A percentile compares a stretch with the other conserved stretches of the same genome.
Evolutionary conservation across 92 coral and sea anemone species (phyloP).

Genomic region (Parazoanthus atlanticus): DNA sequence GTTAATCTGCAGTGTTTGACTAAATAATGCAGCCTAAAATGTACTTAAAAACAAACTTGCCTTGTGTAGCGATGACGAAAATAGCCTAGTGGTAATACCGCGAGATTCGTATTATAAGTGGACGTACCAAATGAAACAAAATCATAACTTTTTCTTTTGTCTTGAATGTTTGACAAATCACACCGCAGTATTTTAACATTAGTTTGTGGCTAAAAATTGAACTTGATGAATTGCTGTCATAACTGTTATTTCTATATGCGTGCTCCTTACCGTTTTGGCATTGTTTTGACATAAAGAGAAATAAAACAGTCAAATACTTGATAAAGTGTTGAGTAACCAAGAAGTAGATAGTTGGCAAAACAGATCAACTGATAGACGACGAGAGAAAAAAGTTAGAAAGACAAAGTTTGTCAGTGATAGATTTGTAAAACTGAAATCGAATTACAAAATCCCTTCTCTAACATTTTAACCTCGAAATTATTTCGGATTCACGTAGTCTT

Average conservation of each 20-base stretch:
- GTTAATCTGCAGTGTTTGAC: not conserved
- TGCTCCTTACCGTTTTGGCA: not conserved
- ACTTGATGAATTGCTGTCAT: not conserved
- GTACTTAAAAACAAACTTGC: not conserved
- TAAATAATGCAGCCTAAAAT: not conserved
- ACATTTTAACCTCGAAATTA: not conserved
- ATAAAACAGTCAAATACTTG: not conserved
- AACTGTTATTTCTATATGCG: not conserved
- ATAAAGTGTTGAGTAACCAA: too few species aligned
- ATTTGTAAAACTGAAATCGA: too few species aligned
- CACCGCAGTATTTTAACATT: not conserved
- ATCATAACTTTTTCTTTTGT: not conserved
- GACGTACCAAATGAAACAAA: not conserved
- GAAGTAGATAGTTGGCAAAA: not conserved
- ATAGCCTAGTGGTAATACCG: not conserved
- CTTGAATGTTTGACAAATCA: not conserved
- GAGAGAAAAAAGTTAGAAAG: not conserved
- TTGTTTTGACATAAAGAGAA: not conserved
- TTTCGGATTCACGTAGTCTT: not conserved
- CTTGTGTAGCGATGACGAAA: not conserved
- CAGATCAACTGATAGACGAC: not conserved
- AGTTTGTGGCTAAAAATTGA: not conserved
- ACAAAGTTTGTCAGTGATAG: not conserved
- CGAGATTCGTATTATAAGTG: too few species aligned
- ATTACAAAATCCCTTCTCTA: not conserved